phyloP scores from a whole-genome alignment of 37 sponge, comb jelly and placozoan species.

The Geodia barretti region DNA sequence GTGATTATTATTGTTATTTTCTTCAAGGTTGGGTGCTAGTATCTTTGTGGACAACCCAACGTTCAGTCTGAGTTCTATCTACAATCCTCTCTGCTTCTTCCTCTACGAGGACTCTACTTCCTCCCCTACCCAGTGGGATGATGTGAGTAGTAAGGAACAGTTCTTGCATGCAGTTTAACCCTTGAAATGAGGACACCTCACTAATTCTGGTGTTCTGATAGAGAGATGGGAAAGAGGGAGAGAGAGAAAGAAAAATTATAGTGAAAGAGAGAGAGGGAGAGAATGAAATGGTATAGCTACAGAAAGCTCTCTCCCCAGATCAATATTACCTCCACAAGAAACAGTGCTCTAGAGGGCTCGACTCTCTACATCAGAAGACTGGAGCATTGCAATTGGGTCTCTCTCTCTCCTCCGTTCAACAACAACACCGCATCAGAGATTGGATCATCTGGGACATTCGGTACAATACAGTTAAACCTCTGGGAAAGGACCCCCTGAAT shows the following conservation, averaged over 20 bases:
- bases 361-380: slow-evolving; percentile 35
- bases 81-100: slow-evolving; percentile 44
- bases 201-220: too few species aligned
- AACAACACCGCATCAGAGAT: slow-evolving; percentile 20
- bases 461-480: too few species aligned
- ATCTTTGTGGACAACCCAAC: slow-evolving; percentile 24
- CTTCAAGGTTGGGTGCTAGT: slow-evolving; percentile 38
- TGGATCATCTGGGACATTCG: slow-evolving; percentile 10
- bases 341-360: slow-evolving; percentile 39
- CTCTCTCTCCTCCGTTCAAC: slow-evolving; percentile 28
- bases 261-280: too few species aligned
- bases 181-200: too few species aligned
- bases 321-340: slow-evolving; percentile 19
- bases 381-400: slow-evolving; percentile 36
- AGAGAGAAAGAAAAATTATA: too few species aligned
- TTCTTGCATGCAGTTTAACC: neutral
- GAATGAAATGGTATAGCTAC: neutral
- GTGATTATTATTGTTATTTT: neutral
- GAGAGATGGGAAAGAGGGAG: too few species aligned
- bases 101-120: slow-evolving; percentile 31
- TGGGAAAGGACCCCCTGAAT: too few species aligned
- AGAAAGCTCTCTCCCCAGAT: slow-evolving; percentile 4
- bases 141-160: slow-evolving; percentile 52
- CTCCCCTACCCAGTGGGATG: slow-evolving; percentile 47
- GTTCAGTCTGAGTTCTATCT: slow-evolving; percentile 18